Evolutionary conservation across 2,888 invertebrate species (phyloP).

Genomic region (Proisotoma minuta): DNA sequence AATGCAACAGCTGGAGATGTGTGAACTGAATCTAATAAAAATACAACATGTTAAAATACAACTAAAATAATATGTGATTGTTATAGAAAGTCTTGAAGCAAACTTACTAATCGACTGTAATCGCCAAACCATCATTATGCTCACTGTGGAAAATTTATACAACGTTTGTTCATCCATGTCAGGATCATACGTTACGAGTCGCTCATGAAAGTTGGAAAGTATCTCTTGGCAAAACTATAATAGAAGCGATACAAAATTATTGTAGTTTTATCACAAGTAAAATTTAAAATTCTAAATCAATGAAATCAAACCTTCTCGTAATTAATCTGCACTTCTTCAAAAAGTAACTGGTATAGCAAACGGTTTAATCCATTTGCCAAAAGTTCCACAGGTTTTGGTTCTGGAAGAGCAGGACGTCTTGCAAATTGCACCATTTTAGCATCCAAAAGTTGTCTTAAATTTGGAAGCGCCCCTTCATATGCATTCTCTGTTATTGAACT

Average conservation of each 20-base stretch:
- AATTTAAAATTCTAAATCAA: neutral
- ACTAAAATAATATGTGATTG: neutral
- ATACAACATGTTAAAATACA: slow-evolving; percentile 1
- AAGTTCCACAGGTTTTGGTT: slow-evolving; percentile 36
- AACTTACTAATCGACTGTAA: slow-evolving; percentile 37
- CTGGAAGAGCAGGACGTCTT: slow-evolving; percentile 33
- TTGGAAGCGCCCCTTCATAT: slow-evolving; percentile 40
- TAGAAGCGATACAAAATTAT: too few species aligned
- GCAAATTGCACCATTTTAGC: slow-evolving; percentile 39
- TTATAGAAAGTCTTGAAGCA: neutral
- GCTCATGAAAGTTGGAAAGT: slow-evolving; percentile 37
- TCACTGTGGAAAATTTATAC: slow-evolving; percentile 37
- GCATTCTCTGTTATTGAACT: slow-evolving; percentile 34
- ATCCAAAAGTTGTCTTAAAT: slow-evolving; percentile 37
- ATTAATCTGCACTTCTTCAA: slow-evolving; percentile 34
- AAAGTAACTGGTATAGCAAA: slow-evolving; percentile 37
- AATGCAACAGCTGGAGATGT: slow-evolving; percentile 42
- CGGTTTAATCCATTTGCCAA: slow-evolving; percentile 35
- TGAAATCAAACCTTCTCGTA: slow-evolving; percentile 35
- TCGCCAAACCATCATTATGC: slow-evolving; percentile 40
- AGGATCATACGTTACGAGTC: slow-evolving; percentile 32
- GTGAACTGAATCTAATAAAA: slow-evolving; percentile 41
- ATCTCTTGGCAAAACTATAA: slow-evolving; percentile 36
- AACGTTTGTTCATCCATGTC: slow-evolving; percentile 40
- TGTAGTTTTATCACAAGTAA: neutral